These are phyloP conservation scores for Chesias legatella DNA, from an alignment of 2,888 invertebrate genomes.

Conservation along the genomic window DNA sequence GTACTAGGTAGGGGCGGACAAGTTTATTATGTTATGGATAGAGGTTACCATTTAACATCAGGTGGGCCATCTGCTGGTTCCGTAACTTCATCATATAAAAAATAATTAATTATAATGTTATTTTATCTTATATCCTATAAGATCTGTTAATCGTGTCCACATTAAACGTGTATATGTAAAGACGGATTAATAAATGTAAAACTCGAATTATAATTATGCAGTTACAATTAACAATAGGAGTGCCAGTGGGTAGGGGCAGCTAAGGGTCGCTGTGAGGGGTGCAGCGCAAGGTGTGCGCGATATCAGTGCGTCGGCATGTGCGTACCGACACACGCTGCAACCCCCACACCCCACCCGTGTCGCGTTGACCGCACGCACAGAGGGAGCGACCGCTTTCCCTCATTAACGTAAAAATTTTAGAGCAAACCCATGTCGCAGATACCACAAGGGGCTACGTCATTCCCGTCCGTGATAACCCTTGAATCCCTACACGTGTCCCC, in stretches of 20 bases:
- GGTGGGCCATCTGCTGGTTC: too few species aligned
- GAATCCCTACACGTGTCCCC: too few species aligned
- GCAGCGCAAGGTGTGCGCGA: conserved; percentile 73
- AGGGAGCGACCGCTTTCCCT: conserved; percentile 44
- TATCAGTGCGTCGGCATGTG: conserved; percentile 74
- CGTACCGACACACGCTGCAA: conserved; percentile 67
- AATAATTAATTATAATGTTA: too few species aligned
- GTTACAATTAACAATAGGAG: conserved; percentile 41
- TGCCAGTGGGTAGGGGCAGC: conserved; percentile 27
- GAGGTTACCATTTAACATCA: too few species aligned
- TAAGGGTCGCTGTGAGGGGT: conserved; percentile 60
- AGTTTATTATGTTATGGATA: too few species aligned
- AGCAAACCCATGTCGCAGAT: conserved; percentile 14
- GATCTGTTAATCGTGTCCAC: too few species aligned
- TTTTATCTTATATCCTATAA: too few species aligned
- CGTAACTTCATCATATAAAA: too few species aligned
- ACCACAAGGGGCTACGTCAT: too few species aligned
- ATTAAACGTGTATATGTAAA: conserved; percentile 1
- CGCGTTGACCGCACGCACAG: conserved; percentile 52
- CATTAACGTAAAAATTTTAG: conserved; percentile 36
- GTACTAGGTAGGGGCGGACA: too few species aligned
- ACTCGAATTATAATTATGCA: conserved; percentile 14
- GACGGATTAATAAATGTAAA: conserved; percentile 10
- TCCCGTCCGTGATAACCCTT: too few species aligned
- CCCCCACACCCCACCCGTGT: conserved; percentile 45